A percentile compares a stretch with the other conserved stretches of the same genome.
These are phyloP conservation scores for Nerophis lumbriciformis DNA, from an alignment of 2,113 vertebrate species.

Conservation along the genomic window DNA sequence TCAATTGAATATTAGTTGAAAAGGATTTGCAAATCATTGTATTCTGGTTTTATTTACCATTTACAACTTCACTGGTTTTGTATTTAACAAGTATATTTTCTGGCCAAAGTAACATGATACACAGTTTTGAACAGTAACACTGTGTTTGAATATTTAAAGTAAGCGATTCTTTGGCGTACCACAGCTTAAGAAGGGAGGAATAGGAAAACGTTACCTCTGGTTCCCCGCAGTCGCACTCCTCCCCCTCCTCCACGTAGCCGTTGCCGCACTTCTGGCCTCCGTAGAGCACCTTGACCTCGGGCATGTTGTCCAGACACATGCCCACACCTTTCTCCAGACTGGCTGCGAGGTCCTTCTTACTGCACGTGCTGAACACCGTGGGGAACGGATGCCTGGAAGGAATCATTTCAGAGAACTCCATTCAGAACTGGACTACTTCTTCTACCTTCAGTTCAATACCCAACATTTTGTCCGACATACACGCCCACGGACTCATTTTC, in stretches of 20 bases:
- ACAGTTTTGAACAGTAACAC: no score
- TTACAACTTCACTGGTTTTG: no score
- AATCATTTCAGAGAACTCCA: not conserved
- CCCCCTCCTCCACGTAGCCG: slow-evolving; percentile 91
- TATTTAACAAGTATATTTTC: no score
- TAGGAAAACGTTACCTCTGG: slow-evolving; percentile 72
- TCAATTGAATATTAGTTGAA: no score
- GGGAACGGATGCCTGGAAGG: slow-evolving; percentile 85
- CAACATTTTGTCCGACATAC: slow-evolving; percentile 10
- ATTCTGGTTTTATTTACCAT: no score
- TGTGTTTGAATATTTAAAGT: no score
- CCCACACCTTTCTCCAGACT: slow-evolving; percentile 96
- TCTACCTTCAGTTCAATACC: slow-evolving; percentile 16
- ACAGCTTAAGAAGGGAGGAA: no score
- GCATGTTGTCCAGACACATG: slow-evolving; percentile 97
- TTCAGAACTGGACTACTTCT: slow-evolving; percentile 2
- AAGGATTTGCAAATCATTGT: no score
- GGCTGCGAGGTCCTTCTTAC: slow-evolving; percentile 87
- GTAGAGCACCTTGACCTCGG: slow-evolving; percentile 87
- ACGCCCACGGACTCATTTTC: no score
- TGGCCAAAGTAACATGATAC: no score
- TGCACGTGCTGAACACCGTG: slow-evolving; percentile 93
- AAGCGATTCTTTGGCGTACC: no score
- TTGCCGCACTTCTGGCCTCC: slow-evolving; percentile 95
- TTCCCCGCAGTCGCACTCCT: slow-evolving; percentile 97